Conservation (phyloP, 2,888 invertebrate species). For the Agapostemon virescens region DNA sequence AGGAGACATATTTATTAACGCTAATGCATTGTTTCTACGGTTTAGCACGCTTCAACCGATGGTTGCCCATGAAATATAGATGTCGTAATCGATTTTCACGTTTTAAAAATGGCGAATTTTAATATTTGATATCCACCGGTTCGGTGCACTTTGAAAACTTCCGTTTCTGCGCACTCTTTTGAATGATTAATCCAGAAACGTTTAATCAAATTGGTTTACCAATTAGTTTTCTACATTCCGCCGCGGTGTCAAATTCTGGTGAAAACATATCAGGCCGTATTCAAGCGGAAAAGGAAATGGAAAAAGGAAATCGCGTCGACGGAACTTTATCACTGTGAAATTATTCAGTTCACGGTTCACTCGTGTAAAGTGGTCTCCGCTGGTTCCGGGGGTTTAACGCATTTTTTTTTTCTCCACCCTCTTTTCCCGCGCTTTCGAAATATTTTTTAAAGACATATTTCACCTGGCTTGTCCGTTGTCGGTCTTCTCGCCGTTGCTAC, state of each 20-base stretch:
- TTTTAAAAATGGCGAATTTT: too few relatives aligned
- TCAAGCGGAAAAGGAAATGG: not conserved
- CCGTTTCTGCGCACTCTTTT: too few relatives aligned
- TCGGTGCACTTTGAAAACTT: too few relatives aligned
- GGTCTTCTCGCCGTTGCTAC: not conserved
- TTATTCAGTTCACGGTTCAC: constrained; percentile 22
- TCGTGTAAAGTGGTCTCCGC: constrained; percentile 1
- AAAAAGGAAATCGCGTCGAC: not conserved
- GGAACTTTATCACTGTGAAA: constrained; percentile 21
- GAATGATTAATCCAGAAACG: too few relatives aligned
- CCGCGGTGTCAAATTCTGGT: not conserved
- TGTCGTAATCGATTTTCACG: too few relatives aligned
- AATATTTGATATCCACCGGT: too few relatives aligned
- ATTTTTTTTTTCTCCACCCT: not conserved
- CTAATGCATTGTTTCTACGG: too few relatives aligned
- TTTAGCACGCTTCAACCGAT: too few relatives aligned
- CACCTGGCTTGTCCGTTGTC: not conserved
- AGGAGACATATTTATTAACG: too few relatives aligned
- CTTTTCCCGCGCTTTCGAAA: not conserved
- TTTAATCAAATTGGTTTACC: too few relatives aligned
- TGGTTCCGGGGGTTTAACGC: constrained; percentile 11
- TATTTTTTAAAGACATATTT: constrained; percentile 17
- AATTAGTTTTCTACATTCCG: too few relatives aligned
- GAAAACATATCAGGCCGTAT: not conserved
- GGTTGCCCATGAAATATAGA: too few relatives aligned